A percentile compares a stretch with the other conserved stretches of the same genome.
Conservation (phyloP, 2,113 vertebrate genomes). For the Salvelinus fontinalis region DNA sequence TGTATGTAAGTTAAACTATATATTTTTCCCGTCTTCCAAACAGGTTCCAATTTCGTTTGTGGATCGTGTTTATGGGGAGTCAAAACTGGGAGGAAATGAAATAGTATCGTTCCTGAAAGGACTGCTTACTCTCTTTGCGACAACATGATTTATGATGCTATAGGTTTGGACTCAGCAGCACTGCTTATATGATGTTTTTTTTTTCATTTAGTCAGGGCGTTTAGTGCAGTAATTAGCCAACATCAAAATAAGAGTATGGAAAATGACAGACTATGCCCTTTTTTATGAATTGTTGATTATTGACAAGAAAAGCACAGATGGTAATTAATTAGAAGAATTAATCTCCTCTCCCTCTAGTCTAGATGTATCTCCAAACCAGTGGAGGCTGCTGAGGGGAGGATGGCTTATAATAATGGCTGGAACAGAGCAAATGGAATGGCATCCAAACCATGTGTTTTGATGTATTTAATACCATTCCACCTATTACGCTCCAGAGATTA, state of each 20-base stretch:
- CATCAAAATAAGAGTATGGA: neutral
- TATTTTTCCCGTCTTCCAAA: conserved; percentile 4
- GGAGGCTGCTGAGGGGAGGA: too few relatives aligned
- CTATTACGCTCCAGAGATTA: too few relatives aligned
- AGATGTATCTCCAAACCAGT: too few relatives aligned
- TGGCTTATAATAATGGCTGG: too few relatives aligned
- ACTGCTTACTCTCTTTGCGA: conserved; percentile 91
- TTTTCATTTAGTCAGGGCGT: neutral
- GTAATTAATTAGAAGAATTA: too few relatives aligned
- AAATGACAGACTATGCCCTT: neutral
- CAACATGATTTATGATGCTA: conserved; percentile 77
- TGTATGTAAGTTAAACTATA: neutral
- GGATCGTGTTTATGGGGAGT: conserved; percentile 97
- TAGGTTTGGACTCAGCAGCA: neutral
- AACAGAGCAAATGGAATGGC: too few relatives aligned
- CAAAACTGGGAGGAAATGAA: conserved; percentile 97
- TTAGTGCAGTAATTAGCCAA: conserved; percentile 3
- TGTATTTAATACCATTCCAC: too few relatives aligned
- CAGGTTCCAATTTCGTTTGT: conserved; percentile 99
- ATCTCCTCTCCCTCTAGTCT: too few relatives aligned
- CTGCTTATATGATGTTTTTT: too few relatives aligned
- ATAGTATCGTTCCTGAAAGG: conserved; percentile 94
- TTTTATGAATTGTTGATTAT: neutral
- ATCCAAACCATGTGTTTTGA: too few relatives aligned
- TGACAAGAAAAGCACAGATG: neutral